Evolutionary conservation across 2,888 invertebrate species (phyloP), one percentile per base, ranked within the genome.

Genomic region (Mythimna ferrago): DNA sequence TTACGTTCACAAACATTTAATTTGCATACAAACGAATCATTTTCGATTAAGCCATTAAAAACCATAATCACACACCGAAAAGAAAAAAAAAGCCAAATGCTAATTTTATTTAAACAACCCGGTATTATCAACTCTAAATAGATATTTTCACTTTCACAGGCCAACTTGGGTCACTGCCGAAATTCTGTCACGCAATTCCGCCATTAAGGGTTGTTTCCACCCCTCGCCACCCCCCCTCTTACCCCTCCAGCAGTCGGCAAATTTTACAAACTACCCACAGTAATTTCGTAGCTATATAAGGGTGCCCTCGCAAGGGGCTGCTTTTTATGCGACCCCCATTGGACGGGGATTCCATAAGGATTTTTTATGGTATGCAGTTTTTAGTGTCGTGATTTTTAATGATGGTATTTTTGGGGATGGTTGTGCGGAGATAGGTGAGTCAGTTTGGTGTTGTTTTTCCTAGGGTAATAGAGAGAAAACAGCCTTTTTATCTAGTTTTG

Each of bases 161-260:
- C 90, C 90, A 92, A 92, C 91, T 90, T 92, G 93, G 95, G 95
- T 95, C 96, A 96, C 94, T 96, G 95, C 94, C 96, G 94, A 96
- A 96, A 96, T 95, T 94, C 93, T 94, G 96, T 95, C 96, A 96
- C 96, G 96, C 96, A 92, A 96, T 96, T 87, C 93, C 89, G 92
- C 96, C 96, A 96, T 96, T 96, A 96, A 92, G 95, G 94, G 94
- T 93, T 92, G 95, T 93, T 93, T 90, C 87, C 76, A 82, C 82
- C 88, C 86, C 79, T 70, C 78, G 91, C 89, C 86, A 66, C 78
- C 78, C 87, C 81, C 51, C 71, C 72, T 41, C 69, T 60, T 38
- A 41, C 74, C 78, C 84, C 76, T 62, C 76, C 81, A 86, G 87
- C 87, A 85, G 89, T 91, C 94, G 94, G 95, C 95, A 91, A 96